Base-by-base conservation (phyloP, 2,113 vertebrate species). In the Dendropsophus ebraccatus region DNA sequence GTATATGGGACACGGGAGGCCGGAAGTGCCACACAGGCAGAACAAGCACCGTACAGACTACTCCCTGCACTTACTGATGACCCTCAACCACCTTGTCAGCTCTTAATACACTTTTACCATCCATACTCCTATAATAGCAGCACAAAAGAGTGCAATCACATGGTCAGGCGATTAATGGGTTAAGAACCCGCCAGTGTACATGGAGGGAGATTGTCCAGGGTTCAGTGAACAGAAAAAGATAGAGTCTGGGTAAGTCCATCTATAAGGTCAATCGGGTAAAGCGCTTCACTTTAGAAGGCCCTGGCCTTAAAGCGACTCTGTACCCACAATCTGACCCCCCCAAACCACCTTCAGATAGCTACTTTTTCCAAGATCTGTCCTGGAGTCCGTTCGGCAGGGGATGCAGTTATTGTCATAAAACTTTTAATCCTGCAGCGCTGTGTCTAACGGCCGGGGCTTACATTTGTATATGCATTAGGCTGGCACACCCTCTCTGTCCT, bases 141-240 rank as follows among this genome's bases (percentile, higher is more conserved):
- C 52, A n/a, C 5, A 13, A n/a, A 78, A 28, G 54, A 78, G 62
- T 69, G 32, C 14, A n/a, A 32, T 60, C 77, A 58, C 75, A 56
- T 56, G 75, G 28, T 52, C 75, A 23, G 49, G 8, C 17, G 17
- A 35, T 50, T 56, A 9, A 58, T 14, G 35, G 76, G 52, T 58
- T 58, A 78, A 78, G 77, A 41, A 60, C 30, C 54, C 13, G 13
- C 16, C 41, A 56, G 19, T n/a, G 30, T 79, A 79, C 41, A 32
- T 79, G 77, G 60, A 60, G 37, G 77, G 35, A 60, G 77, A 79
- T 41, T 79, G 49, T 23, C 25, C 50, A 78, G 75, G 50, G 75
- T 78, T 78, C 75, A 78, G 0, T 78, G 49, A 78, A 11, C 75
- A 78, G 52, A n/a, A 41, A 41, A 41, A 16, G 52, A 8, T 4